A percentile compares a stretch with the other conserved stretches of the same genome.
phyloP scores from a whole-genome alignment of 2,113 vertebrate genomes.

The Calidris pugnax region DNA sequence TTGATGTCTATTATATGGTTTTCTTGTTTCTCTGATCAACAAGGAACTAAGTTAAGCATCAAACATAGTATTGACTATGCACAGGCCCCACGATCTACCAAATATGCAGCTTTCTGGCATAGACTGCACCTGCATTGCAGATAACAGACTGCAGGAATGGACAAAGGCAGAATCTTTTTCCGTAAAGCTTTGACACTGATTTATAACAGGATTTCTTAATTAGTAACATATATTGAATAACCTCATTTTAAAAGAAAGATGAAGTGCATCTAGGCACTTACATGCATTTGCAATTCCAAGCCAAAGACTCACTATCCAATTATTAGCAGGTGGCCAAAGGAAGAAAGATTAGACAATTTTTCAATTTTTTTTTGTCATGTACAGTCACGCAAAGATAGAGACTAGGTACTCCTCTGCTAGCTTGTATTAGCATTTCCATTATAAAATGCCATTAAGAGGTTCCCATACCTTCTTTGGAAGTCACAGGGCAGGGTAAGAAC shows the following conservation, averaged over 20 bases:
- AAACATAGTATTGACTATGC: background rate
- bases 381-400: background rate
- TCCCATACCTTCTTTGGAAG: background rate
- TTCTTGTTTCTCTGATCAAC: background rate
- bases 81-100: background rate
- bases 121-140: constrained; percentile 7
- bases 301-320: background rate
- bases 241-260: background rate
- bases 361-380: background rate
- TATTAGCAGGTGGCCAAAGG: background rate
- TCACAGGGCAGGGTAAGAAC: background rate
- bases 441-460: background rate
- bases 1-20: background rate
- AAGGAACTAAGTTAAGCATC: background rate
- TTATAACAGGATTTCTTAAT: background rate
- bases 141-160: background rate
- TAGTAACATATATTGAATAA: background rate
- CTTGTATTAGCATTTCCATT: constrained; percentile 11
- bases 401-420: background rate
- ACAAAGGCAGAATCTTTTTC: background rate
- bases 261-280: background rate
- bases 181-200: background rate
- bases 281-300: background rate
- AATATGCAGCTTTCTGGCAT: background rate
- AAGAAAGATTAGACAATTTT: background rate